Percentiles rank a stretch among this genome's conserved stretches.
Conservation (phyloP, 1,140 invertebrate genomes). For the Steinernema feltiae region DNA sequence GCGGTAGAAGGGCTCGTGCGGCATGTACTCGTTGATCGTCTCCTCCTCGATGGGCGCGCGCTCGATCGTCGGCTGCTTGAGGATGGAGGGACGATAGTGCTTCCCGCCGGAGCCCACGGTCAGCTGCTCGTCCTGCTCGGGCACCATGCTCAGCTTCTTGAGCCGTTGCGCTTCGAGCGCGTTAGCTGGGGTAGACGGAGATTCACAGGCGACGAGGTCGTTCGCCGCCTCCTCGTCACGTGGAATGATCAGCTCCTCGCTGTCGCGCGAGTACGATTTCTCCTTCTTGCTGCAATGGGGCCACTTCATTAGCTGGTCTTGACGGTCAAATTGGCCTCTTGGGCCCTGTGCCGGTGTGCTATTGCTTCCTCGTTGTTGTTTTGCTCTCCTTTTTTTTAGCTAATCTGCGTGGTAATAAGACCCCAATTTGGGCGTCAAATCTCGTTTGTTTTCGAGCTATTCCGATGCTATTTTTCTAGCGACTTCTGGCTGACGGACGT, state of each 20-base stretch:
- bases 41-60: background rate
- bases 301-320: background rate
- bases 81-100: background rate
- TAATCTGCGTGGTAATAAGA: too few relatives aligned
- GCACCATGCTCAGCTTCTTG: slow-evolving; percentile 39
- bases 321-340: too few relatives aligned
- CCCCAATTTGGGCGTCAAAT: too few relatives aligned
- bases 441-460: too few relatives aligned
- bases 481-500: too few relatives aligned
- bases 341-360: too few relatives aligned
- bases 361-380: too few relatives aligned
- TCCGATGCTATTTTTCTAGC: too few relatives aligned
- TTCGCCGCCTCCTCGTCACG: slow-evolving; percentile 24
- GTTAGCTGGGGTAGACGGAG: slow-evolving; percentile 24
- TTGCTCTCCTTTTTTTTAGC: too few relatives aligned
- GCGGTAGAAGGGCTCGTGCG: slow-evolving; percentile 6
- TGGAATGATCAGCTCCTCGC: slow-evolving; percentile 19
- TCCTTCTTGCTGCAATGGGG: slow-evolving; percentile 23
- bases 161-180: slow-evolving; percentile 2
- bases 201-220: slow-evolving; percentile 16
- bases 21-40: background rate
- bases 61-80: background rate
- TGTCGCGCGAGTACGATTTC: slow-evolving; percentile 23
- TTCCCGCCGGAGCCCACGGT: background rate
- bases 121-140: slow-evolving; percentile 36